Base-by-base conservation (phyloP, 2,797 vertebrate genomes). In the Ciconia nigra region DNA sequence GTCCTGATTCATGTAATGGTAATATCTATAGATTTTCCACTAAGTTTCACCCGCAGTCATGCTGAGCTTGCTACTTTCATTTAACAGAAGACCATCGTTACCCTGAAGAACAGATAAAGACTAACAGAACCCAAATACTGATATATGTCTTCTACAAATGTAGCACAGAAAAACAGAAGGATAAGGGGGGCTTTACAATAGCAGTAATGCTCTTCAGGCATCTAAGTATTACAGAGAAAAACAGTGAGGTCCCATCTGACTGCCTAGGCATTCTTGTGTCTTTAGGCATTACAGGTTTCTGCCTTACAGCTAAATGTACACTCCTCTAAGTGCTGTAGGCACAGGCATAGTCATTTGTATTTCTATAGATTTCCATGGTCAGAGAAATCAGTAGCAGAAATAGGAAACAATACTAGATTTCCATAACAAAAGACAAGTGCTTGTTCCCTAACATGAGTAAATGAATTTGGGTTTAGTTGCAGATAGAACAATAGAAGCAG, bases 381-480 rank as follows among this genome's bases (percentile, higher is more conserved):
- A 82, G 93, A 76, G 51, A 91, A 93, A 90, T 84, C 76, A n/a
- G 61, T n/a, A 81, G 79, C 72, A 93, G 70, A 90, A 61, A 33
- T 90, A 24, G 66, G 65, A 84, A 95, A 96, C 83, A 95, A 94
- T 95, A 41, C 58, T 65, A 70, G 31, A 96, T 96, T 95, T 95
- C 80, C 91, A 95, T 96, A 79, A 96, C 62, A 93, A 96, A 96
- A 87, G 89, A 42, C 42, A 76, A 82, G 9, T 1, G 2, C 81
- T 89, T 83, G 62, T 93, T 93, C 86, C 33, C 66, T 66, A 79
- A 69, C 55, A 55, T 33, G 54, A 94, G 54, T 78, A 84, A 82
- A 88, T 79, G 24, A 94, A 87, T 94, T 91, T 77, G 35, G 22
- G 11, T 66, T 93, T 93, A 70, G 54, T 76, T 90, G 70, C 29